A percentile compares a stretch with the other conserved stretches of the same genome.
These are phyloP conservation scores for Synergus laeviventris DNA, from an alignment of 2,888 invertebrate genomes.

Conservation along the genomic window DNA sequence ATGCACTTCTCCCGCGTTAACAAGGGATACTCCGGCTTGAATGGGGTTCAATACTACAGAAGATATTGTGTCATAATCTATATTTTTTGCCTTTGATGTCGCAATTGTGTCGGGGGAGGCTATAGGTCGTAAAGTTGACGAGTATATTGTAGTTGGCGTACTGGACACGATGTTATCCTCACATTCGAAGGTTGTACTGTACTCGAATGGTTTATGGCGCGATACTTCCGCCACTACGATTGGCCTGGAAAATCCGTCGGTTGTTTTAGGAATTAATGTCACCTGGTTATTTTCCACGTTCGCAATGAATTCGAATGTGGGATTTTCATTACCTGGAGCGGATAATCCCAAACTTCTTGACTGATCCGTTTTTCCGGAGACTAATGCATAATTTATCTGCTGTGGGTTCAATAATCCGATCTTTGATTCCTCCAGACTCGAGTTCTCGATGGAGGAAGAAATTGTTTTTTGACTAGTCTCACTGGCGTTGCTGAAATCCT, in stretches of 20 bases:
- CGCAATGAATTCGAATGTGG: not conserved
- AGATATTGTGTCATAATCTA: conserved; percentile 54
- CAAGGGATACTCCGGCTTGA: conserved; percentile 68
- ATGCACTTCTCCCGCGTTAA: conserved; percentile 64
- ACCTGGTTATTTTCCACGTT: conserved; percentile 28
- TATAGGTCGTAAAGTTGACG: conserved; percentile 49
- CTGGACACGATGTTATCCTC: conserved; percentile 60
- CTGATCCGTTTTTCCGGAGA: not conserved
- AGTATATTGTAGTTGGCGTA: conserved; percentile 17
- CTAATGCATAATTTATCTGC: conserved; percentile 31
- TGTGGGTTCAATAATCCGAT: conserved; percentile 36
- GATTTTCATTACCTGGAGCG: not conserved
- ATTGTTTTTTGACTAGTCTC: conserved; percentile 32
- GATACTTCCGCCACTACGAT: conserved; percentile 69
- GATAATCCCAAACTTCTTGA: conserved; percentile 20
- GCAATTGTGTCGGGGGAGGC: not conserved
- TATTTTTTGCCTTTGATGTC: conserved; percentile 50
- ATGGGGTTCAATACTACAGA: conserved; percentile 66
- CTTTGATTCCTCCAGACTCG: not conserved
- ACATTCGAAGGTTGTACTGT: conserved; percentile 60
- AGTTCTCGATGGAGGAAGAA: conserved; percentile 6
- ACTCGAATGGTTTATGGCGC: conserved; percentile 55
- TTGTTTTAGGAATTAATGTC: conserved; percentile 31
- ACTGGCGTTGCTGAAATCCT: conserved; percentile 3
- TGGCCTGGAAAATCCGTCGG: conserved; percentile 62